Conservation (phyloP, 2,888 invertebrate species). For the Plagiodera versicolora region DNA sequence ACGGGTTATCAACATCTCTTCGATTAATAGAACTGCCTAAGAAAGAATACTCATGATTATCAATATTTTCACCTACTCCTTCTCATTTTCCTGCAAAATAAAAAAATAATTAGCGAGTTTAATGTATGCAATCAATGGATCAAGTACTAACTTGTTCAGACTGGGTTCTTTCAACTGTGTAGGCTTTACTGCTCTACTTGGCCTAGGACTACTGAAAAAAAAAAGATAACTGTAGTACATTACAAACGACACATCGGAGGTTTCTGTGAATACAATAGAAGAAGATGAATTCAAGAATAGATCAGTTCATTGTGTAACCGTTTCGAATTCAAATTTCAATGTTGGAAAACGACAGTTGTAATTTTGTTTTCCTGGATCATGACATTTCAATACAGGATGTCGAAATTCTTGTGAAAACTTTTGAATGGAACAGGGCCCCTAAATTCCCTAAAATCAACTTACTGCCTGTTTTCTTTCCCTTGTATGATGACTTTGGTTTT, state of each 20-base stretch:
- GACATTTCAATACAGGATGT: no score
- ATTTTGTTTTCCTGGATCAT: no score
- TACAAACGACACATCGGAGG: no score
- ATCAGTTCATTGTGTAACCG: no score
- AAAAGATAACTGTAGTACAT: no score
- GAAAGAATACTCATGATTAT: not conserved
- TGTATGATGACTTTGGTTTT: slow-evolving; percentile 1
- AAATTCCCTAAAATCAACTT: not conserved
- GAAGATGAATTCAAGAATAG: no score
- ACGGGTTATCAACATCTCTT: not conserved
- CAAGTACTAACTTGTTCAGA: slow-evolving; percentile 22
- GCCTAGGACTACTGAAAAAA: slow-evolving; percentile 20
- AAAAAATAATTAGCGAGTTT: not conserved
- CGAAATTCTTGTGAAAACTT: no score
- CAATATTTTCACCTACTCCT: slow-evolving; percentile 15
- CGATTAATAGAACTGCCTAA: not conserved
- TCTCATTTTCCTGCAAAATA: slow-evolving; percentile 25
- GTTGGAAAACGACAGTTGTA: no score
- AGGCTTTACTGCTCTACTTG: slow-evolving; percentile 23
- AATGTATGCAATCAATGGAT: not conserved
- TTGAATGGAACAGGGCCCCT: not conserved
- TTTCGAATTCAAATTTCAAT: no score
- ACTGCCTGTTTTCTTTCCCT: slow-evolving; percentile 20
- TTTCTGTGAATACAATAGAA: no score
- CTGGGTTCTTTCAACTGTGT: slow-evolving; percentile 19